Evolutionary conservation across 1,140 invertebrate species (phyloP).

Genomic region (Olivierus martensii): DNA sequence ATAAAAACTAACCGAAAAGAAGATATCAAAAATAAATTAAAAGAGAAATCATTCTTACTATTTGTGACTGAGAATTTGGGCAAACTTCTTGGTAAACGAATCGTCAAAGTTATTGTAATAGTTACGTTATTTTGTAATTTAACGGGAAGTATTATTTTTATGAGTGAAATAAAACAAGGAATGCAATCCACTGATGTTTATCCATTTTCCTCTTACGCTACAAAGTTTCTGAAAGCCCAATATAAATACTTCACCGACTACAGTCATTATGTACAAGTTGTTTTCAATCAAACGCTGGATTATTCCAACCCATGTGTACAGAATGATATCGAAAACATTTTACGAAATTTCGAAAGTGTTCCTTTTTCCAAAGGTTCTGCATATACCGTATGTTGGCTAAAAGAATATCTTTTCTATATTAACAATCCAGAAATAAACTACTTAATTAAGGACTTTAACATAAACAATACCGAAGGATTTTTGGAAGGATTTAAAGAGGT

Average conservation of each 20-base stretch:
- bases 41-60: too few species aligned
- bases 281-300: slow-evolving; percentile 64
- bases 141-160: too few species aligned
- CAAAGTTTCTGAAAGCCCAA: slow-evolving; percentile 72
- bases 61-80: too few species aligned
- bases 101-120: too few species aligned
- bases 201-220: slow-evolving; percentile 83
- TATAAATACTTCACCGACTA: slow-evolving; percentile 79
- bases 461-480: slow-evolving; percentile 60
- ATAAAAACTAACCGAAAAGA: too few species aligned
- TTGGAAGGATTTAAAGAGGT: slow-evolving; percentile 54
- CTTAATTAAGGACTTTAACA: slow-evolving; percentile 45
- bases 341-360: slow-evolving; percentile 60
- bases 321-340: slow-evolving; percentile 58
- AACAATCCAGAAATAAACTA: slow-evolving; percentile 52
- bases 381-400: slow-evolving; percentile 81
- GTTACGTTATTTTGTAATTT: too few species aligned
- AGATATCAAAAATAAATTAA: too few species aligned
- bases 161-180: too few species aligned
- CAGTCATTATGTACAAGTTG: slow-evolving; percentile 73
- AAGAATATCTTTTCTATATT: slow-evolving; percentile 63
- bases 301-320: slow-evolving; percentile 69
- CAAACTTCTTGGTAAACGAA: too few species aligned
- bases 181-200: too few species aligned
- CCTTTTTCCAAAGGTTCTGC: slow-evolving; percentile 52